Base-by-base conservation (phyloP, 2,888 invertebrate species). In the Drosophila nigricruria region DNA sequence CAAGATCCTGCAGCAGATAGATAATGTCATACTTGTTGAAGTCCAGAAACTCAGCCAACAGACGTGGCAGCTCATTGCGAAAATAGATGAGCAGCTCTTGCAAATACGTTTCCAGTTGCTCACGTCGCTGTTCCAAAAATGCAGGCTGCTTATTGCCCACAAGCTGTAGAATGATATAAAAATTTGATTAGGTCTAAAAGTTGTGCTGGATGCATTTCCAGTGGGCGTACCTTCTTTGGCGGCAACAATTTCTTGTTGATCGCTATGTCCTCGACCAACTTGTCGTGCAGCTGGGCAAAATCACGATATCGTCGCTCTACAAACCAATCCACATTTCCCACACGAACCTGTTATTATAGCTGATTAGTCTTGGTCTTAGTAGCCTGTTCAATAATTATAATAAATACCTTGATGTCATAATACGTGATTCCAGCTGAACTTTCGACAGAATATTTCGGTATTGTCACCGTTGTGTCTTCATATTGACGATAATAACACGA, bases 21-120 rank as follows among this genome's bases (percentile, higher is more conserved):
- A 96, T 96, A 81, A 98, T 96, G 92, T 98, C 98, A 93, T 98
- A 98, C 83, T 96, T 93, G 91, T 97, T 96, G 84, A 99, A 96
- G 90, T 98, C 96, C 67, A 99, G 93, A 93, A 99, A 99, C 71
- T 96, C 94, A 1, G 97, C 96, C 79, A 98, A 94, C 68, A 95
- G 95, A 73, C 95, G 94, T 0, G 98, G 98, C 95, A 98, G 95
- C 2, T 96, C 95, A 80, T 96, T 94, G 77, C 95, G 96, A 73
- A 97, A 93, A 90, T 96, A 96, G 73, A 94, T 95, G 53, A 98
- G 94, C 14, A 97, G 94, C 78, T 95, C 95, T 87, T 95, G 95
- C 53, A 98, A 93, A 93, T 99, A 99, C 54, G 94, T 94, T 92
- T 97, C 96, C 43, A 99, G 93, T 18, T 96, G 97, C 74, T 95